Base-by-base conservation (phyloP, 2,888 invertebrate species). In the Poecilobothrus nobilitatus region DNA sequence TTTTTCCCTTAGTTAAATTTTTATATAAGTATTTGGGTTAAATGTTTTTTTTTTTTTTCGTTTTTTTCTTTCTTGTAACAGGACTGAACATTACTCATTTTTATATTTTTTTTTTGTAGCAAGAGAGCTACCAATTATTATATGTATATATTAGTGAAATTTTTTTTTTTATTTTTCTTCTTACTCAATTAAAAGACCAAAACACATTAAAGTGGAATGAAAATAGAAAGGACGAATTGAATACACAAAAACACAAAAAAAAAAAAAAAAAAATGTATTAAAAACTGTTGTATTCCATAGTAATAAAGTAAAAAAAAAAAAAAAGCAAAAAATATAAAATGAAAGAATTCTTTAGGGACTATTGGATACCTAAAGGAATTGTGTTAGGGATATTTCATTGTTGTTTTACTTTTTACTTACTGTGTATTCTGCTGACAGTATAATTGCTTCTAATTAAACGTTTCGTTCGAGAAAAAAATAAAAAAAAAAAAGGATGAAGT, bases 401-500 rank as follows among this genome's bases (percentile, higher is more conserved):
- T 53, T 53, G 1, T 53, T 53, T 53, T 53, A 53, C 15, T 53
- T 18, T 53, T 53, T 53, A 18, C 15, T 9, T 12, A 18, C 18
- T 53, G 9, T n/a, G 7, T 53, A n/a, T 15, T 53, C 18, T 53
- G 53, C 53, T 53, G 53, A 53, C 53, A 53, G 53, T 8, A 53
- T 53, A 53, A 53, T 53, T 53, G 53, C 53, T 53, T 53, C 15
- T 53, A 53, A 53, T 53, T 53, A 53, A 53, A 53, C 53, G 53
- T 53, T 53, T 15, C 15, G 53, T 53, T 53, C 53, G 1, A 18
- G n/a, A 53, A 53, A 9, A 53, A 53, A 12, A n/a, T 2, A 12
- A 18, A 18, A 18, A 44, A 44, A 12, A 53, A 53, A 9, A 53
- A 53, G 53, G 53, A 53, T 18, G 9, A 53, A 53, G 15, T 9